These are phyloP conservation scores for Xenotilapia caudafasciata DNA, from an alignment of 2,113 vertebrate species.

Conservation along the genomic window DNA sequence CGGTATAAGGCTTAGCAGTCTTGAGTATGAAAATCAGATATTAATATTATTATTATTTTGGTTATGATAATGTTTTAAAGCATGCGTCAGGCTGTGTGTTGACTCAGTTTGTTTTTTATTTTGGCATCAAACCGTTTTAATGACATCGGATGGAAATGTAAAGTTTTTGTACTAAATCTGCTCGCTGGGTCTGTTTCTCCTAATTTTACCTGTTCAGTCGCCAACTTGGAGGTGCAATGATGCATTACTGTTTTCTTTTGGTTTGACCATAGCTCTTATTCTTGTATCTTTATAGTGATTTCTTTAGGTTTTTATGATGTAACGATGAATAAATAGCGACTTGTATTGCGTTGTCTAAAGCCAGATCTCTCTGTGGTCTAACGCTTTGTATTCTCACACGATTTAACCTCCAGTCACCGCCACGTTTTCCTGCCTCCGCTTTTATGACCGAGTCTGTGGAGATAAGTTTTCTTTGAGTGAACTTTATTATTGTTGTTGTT, in stretches of 20 bases:
- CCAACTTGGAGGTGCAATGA: conserved; percentile 64
- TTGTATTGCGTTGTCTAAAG: conserved; percentile 53
- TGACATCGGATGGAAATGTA: conserved; percentile 60
- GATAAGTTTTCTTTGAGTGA: conserved; percentile 29
- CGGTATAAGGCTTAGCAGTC: conserved; percentile 83
- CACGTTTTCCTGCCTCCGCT: background rate
- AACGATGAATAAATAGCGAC: conserved; percentile 48
- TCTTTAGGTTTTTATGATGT: conserved; percentile 62
- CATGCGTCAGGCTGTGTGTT: conserved; percentile 60
- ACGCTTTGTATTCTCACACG: conserved; percentile 6
- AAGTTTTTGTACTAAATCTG: conserved; percentile 64
- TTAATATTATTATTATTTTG: conserved; percentile 40
- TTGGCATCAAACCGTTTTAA: conserved; percentile 67
- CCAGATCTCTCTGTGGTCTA: conserved; percentile 59
- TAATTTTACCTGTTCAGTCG: conserved; percentile 57
- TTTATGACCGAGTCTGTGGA: background rate
- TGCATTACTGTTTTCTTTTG: conserved; percentile 34
- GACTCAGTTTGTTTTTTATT: conserved; percentile 45
- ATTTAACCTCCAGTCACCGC: background rate
- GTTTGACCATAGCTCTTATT: conserved; percentile 56
- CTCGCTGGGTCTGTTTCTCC: conserved; percentile 49
- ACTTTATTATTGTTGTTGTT: conserved; percentile 28
- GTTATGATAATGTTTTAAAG: conserved; percentile 62
- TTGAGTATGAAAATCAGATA: conserved; percentile 74
- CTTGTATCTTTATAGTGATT: conserved; percentile 48